Conservation (phyloP, 30 jellyfish, hydroid and myxozoan species). For the Hydractinia echinata region DNA sequence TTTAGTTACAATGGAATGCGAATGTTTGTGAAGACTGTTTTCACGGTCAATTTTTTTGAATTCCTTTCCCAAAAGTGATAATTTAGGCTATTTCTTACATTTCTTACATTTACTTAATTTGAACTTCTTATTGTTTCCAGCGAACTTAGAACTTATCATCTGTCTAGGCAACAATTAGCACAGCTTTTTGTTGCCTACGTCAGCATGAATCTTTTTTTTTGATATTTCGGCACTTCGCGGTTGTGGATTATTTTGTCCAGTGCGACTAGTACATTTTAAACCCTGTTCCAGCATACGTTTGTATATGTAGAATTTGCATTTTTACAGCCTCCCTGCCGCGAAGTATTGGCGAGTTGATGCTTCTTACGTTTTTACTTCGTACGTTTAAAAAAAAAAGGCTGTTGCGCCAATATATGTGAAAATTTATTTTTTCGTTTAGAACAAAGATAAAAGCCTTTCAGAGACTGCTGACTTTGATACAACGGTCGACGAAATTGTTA, state of each 20-base stretch:
- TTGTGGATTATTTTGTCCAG: too few species aligned
- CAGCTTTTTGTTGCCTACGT: too few species aligned
- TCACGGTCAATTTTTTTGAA: background rate
- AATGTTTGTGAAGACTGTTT: background rate
- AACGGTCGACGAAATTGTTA: constrained; percentile 16
- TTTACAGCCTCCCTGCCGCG: background rate
- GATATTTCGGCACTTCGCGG: too few species aligned
- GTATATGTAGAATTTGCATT: background rate
- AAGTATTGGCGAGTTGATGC: background rate
- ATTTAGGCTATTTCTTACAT: too few species aligned
- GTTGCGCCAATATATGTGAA: background rate
- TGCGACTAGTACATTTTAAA: background rate
- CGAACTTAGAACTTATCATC: too few species aligned
- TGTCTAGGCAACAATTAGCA: too few species aligned
- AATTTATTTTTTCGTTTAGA: background rate
- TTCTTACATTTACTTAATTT: too few species aligned
- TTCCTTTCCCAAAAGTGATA: too few species aligned
- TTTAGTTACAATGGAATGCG: background rate
- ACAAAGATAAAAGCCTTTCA: background rate
- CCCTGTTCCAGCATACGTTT: background rate
- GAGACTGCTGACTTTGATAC: background rate
- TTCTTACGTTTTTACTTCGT: background rate
- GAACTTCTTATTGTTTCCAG: too few species aligned
- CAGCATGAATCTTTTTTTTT: too few species aligned
- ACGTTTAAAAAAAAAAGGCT: background rate